phyloP scores from a whole-genome alignment of 2,888 invertebrate genomes.

The Ophioninae sp. region DNA sequence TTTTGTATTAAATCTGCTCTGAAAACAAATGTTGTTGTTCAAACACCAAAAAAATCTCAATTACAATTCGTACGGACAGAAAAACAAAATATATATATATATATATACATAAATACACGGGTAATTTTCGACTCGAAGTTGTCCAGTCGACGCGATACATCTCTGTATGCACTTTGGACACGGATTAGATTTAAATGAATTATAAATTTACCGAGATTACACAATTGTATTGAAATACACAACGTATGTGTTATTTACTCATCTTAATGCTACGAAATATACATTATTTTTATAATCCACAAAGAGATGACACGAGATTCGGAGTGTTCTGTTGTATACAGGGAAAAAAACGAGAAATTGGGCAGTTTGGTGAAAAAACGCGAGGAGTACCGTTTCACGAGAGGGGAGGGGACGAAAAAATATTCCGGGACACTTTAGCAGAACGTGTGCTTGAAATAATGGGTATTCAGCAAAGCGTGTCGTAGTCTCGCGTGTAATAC shows the following conservation, averaged over 20 bases:
- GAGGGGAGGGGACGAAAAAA: slow-evolving; percentile 11
- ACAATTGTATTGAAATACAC: slow-evolving; percentile 59
- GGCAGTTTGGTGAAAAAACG: slow-evolving; percentile 9
- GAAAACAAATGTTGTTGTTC: slow-evolving; percentile 19
- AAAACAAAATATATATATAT: slow-evolving; percentile 36
- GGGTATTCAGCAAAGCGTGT: slow-evolving; percentile 64
- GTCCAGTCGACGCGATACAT: slow-evolving; percentile 17
- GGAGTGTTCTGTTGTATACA: slow-evolving; percentile 9
- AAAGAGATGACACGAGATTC: background rate
- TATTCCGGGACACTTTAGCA: slow-evolving; percentile 60
- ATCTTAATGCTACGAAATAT: slow-evolving; percentile 56
- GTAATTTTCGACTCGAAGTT: slow-evolving; percentile 28
- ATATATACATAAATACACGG: slow-evolving; percentile 34
- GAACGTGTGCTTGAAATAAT: slow-evolving; percentile 77
- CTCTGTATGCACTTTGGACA: slow-evolving; percentile 33
- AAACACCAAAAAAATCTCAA: slow-evolving; percentile 42
- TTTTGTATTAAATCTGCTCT: slow-evolving; percentile 23
- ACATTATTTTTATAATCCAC: slow-evolving; percentile 56
- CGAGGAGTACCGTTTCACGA: slow-evolving; percentile 51
- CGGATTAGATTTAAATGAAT: slow-evolving; percentile 46
- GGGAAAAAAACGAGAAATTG: slow-evolving; percentile 17
- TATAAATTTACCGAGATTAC: slow-evolving; percentile 54
- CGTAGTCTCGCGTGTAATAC: slow-evolving; percentile 57
- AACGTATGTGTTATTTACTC: slow-evolving; percentile 54
- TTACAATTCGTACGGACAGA: slow-evolving; percentile 23